A percentile compares a stretch with the other conserved stretches of the same genome.
Conservation (phyloP, 2,797 vertebrate genomes). For the Mallotus villosus region DNA sequence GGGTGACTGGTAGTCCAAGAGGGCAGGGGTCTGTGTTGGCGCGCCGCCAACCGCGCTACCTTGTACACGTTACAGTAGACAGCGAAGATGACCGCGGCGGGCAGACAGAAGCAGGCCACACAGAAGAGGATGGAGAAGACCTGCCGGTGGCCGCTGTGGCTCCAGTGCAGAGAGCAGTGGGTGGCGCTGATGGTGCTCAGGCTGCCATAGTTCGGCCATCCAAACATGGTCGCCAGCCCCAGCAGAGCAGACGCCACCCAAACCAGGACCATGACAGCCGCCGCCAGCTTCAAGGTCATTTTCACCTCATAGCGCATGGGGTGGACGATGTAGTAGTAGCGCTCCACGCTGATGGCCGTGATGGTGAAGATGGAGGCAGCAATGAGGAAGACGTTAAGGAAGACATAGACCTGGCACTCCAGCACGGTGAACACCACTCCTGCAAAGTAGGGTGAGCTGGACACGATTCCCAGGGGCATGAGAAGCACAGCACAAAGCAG, state of each 20-base stretch:
- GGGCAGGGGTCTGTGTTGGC: constrained; percentile 71
- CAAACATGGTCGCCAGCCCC: constrained; percentile 81
- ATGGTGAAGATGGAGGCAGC: constrained; percentile 90
- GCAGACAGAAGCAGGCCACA: constrained; percentile 82
- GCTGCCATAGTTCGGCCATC: constrained; percentile 72
- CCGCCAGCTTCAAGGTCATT: constrained; percentile 84
- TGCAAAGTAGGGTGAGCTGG: constrained; percentile 82
- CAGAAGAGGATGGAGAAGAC: constrained; percentile 84
- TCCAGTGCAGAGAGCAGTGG: constrained; percentile 82
- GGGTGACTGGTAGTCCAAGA: constrained; percentile 68
- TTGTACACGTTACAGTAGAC: constrained; percentile 90
- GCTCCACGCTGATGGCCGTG: constrained; percentile 87
- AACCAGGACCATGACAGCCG: constrained; percentile 77
- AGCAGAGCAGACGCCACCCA: constrained; percentile 84
- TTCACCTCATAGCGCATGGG: constrained; percentile 89
- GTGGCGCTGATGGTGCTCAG: constrained; percentile 79
- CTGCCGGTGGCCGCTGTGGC: constrained; percentile 77
- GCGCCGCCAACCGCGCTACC: constrained; percentile 85
- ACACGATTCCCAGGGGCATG: constrained; percentile 89
- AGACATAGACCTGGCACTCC: constrained; percentile 83
- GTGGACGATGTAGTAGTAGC: constrained; percentile 91
- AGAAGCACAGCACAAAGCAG: constrained; percentile 88
- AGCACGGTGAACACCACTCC: constrained; percentile 78
- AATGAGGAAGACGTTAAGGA: constrained; percentile 85
- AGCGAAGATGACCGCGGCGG: constrained; percentile 82